A percentile compares a stretch with the other conserved stretches of the same genome.
phyloP scores from a whole-genome alignment of 2,113 vertebrate genomes.

The Podarcis muralis region DNA sequence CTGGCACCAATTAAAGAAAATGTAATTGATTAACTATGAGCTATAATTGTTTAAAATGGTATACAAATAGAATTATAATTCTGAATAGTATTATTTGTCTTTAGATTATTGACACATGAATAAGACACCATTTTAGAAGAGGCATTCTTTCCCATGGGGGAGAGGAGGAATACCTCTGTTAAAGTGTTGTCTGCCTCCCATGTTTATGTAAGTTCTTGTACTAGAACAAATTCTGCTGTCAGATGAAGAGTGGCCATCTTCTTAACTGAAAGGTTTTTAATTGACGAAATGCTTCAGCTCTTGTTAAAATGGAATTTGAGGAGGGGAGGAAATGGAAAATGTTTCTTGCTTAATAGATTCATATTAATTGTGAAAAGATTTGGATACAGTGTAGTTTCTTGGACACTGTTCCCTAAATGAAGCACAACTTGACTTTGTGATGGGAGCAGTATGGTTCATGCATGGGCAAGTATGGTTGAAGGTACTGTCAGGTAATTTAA shows the following conservation, averaged over 20 bases:
- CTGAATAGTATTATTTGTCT: background rate
- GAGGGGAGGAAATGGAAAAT: background rate
- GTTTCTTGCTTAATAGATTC: background rate
- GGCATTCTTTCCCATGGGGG: background rate
- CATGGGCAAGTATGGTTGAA: slow-evolving; percentile 56
- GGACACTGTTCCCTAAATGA: slow-evolving; percentile 36
- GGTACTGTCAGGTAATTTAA: slow-evolving; percentile 59
- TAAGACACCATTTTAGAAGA: background rate
- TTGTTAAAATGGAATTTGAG: slow-evolving; percentile 1
- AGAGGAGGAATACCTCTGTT: background rate
- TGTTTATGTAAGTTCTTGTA: background rate
- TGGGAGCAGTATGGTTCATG: slow-evolving; percentile 43
- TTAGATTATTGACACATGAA: background rate
- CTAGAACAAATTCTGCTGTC: background rate
- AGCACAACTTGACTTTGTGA: slow-evolving; percentile 51
- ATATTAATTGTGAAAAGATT: slow-evolving; percentile 15
- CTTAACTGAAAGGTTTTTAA: slow-evolving; percentile 27
- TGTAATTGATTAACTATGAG: background rate
- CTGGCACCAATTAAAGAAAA: background rate
- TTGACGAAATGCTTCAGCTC: slow-evolving; percentile 15
- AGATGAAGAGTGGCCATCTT: background rate
- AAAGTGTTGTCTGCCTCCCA: background rate
- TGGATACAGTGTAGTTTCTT: slow-evolving; percentile 28
- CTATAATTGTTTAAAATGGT: background rate
- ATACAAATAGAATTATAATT: background rate